A percentile compares a stretch with the other conserved stretches of the same genome.
phyloP scores from a whole-genome alignment of 2,797 vertebrate species.

The Enteromius mattozi region DNA sequence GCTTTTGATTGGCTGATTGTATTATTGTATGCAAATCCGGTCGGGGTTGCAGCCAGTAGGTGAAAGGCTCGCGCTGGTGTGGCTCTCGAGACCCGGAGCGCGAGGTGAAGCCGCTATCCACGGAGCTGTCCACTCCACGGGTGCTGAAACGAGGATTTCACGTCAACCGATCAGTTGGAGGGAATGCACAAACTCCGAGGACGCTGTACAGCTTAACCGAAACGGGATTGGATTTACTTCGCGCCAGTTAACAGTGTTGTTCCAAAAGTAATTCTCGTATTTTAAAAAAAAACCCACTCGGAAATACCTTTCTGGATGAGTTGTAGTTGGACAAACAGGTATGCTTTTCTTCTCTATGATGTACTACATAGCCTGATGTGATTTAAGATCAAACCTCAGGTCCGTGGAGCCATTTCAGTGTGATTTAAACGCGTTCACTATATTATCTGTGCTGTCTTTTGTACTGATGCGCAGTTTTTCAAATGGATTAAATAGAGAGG shows the following conservation, averaged over 20 bases:
- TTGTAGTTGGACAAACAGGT: slow-evolving; percentile 74
- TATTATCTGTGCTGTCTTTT: background rate
- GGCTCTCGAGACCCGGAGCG: slow-evolving; percentile 71
- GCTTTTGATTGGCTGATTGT: slow-evolving; percentile 65
- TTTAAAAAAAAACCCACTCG: slow-evolving; percentile 62
- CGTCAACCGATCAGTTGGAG: slow-evolving; percentile 34
- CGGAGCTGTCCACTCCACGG: slow-evolving; percentile 77
- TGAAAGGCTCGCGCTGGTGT: slow-evolving; percentile 71
- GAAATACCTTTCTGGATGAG: slow-evolving; percentile 72
- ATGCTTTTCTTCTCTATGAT: slow-evolving; percentile 48
- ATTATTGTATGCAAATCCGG: slow-evolving; percentile 77
- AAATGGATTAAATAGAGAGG: background rate
- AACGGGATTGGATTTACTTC: slow-evolving; percentile 64
- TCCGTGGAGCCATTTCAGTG: slow-evolving; percentile 1
- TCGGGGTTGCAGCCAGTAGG: slow-evolving; percentile 69
- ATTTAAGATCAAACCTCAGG: background rate
- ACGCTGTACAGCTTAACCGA: slow-evolving; percentile 55
- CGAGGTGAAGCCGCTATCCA: slow-evolving; percentile 71
- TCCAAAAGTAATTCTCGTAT: slow-evolving; percentile 64
- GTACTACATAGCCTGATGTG: background rate
- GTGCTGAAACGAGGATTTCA: slow-evolving; percentile 74
- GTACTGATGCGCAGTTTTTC: background rate
- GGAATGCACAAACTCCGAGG: slow-evolving; percentile 68
- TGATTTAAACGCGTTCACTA: background rate
- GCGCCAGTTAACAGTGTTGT: slow-evolving; percentile 57